Evolutionary conservation across 2,888 invertebrate genomes (phyloP), one percentile per base, ranked within the genome.

Genomic region (Boloria selene): DNA sequence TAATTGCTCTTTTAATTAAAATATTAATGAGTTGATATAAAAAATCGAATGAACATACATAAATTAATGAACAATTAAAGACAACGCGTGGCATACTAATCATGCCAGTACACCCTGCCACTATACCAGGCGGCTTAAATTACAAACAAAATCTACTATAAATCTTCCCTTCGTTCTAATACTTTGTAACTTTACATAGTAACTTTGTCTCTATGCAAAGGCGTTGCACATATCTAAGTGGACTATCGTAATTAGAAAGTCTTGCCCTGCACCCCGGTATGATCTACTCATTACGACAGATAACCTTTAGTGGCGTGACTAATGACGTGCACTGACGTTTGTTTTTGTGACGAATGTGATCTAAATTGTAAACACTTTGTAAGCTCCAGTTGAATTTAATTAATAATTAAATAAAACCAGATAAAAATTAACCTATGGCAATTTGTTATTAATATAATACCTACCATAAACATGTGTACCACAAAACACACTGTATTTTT

Each of bases 281-380:
- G 65, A 72, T 70, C 65, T 67, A 69, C 82, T 81, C 82, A 82
- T 85, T 84, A 85, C 74, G 75, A 64, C 67, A 76, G 87, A 88
- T 88, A 88, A 87, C 88, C 86, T 74, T 74, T 69, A 54, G 76
- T 84, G 87, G 85, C 83, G 85, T 85, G 87, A 86, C 79, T 73
- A 76, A 70, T 84, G 85, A 85, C 84, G 82, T 70, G 67, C 73
- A 69, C 54, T 80, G 80, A 81, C 79, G 73, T 74, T 71, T 78
- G 77, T 80, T 79, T 74, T 65, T 76, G 73, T 74, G 66, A 68
- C 68, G 68, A 72, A 73, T 72, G 70, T 64, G 68, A 62, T n/a
- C n/a, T n/a, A n/a, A n/a, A n/a, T n/a, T 54, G 49, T 63, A 52
- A 61, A 63, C 51, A 50, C n/a, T 6, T 16, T 42, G 16, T 50